These are phyloP conservation scores for Drosophila virilis DNA, from an alignment of 1,140 invertebrate genomes.

Conservation along the genomic window DNA sequence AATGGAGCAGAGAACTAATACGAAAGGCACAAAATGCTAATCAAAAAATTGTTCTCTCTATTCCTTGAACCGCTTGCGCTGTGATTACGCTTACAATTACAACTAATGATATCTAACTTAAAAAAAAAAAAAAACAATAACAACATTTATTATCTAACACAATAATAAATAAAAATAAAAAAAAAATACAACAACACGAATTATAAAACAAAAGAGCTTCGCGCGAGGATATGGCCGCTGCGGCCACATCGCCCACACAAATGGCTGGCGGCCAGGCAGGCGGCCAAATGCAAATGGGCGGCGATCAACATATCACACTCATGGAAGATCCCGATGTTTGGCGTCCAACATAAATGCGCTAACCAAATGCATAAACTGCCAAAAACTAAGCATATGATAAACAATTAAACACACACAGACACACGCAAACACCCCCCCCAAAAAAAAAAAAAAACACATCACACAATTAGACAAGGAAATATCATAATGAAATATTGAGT, in stretches of 20 bases:
- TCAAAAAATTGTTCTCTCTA: constrained; percentile 40
- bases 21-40: constrained; percentile 35
- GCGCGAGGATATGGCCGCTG: constrained; percentile 92
- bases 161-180: constrained; percentile 20
- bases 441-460: constrained; percentile 11
- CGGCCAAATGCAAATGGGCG: constrained; percentile 87
- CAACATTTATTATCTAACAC: constrained; percentile 38
- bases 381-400: constrained; percentile 40
- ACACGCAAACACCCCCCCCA: constrained; percentile 15
- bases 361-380: constrained; percentile 65
- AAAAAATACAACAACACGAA: constrained; percentile 16
- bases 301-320: constrained; percentile 89
- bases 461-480: constrained; percentile 52
- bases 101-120: constrained; percentile 27
- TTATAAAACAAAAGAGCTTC: constrained; percentile 87
- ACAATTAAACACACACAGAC: constrained; percentile 32
- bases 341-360: constrained; percentile 91
- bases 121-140: constrained; percentile 12
- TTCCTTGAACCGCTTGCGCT: constrained; percentile 51
- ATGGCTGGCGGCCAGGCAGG: constrained; percentile 85
- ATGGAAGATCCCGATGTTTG: constrained; percentile 95
- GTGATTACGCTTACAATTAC: constrained; percentile 47
- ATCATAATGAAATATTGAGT: constrained; percentile 43
- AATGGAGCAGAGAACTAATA: constrained; percentile 21
- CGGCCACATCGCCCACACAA: constrained; percentile 88